A percentile compares a stretch with the other conserved stretches of the same genome.
Conservation (phyloP, 2,113 vertebrate species). For the Psilopsiagon aurifrons region DNA sequence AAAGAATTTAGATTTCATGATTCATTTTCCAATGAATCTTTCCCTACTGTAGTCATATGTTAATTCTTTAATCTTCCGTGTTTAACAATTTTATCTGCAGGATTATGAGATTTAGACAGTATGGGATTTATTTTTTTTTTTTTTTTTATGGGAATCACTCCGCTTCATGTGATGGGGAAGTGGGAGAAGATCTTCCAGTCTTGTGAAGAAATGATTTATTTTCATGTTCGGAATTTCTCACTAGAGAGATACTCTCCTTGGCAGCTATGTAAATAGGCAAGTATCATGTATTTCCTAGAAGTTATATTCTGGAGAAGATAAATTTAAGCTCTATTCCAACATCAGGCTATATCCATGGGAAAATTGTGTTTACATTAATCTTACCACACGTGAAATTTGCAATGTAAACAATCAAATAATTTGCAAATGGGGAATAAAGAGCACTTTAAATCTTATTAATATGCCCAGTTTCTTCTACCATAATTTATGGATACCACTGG, state of each 20-base stretch:
- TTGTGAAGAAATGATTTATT: neutral
- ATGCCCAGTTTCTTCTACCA: neutral
- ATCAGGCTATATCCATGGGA: neutral
- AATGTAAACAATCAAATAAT: neutral
- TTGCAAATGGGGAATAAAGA: neutral
- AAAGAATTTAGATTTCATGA: neutral
- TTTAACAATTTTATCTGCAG: neutral
- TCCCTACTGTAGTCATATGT: neutral
- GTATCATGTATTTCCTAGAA: neutral
- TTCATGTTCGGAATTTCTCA: neutral
- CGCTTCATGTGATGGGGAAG: neutral
- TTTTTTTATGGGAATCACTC: neutral
- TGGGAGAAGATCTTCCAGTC: neutral
- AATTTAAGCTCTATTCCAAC: neutral
- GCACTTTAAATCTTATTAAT: neutral
- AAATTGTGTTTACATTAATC: constrained; percentile 13
- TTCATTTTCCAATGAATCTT: neutral
- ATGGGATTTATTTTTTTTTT: neutral
- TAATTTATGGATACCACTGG: neutral
- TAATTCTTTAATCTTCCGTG: neutral
- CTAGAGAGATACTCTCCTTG: neutral
- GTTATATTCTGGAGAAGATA: neutral
- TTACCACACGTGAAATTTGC: neutral
- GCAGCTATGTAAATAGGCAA: neutral
- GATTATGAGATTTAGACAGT: neutral